Conservation (phyloP, 2,113 vertebrate genomes). For the Perca flavescens region DNA sequence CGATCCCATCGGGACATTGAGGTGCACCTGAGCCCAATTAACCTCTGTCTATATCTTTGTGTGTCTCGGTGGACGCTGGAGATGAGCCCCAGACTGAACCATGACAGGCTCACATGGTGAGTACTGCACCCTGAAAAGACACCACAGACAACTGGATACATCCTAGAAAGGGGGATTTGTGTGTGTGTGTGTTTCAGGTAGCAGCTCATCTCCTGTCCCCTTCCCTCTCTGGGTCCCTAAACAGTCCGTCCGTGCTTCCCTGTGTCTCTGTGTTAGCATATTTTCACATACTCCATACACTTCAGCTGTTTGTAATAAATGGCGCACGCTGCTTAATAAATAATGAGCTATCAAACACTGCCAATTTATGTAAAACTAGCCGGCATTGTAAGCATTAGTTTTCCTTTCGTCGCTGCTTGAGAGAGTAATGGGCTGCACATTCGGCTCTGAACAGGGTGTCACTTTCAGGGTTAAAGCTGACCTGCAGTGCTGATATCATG, state of each 20-base stretch:
- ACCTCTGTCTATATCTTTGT: conserved; percentile 61
- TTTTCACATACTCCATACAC: conserved; percentile 26
- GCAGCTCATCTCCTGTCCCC: conserved; percentile 1
- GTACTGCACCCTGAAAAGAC: conserved; percentile 32
- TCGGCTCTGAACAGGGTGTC: conserved; percentile 37
- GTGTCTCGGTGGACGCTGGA: conserved; percentile 34
- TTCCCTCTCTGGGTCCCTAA: not conserved
- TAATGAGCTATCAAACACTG: conserved; percentile 60
- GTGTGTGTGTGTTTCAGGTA: conserved; percentile 3
- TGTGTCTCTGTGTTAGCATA: conserved; percentile 13
- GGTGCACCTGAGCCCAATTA: conserved; percentile 65
- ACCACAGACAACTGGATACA: not conserved
- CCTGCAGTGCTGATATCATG: conserved; percentile 43
- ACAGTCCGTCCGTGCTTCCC: not conserved
- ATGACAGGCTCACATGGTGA: conserved; percentile 26
- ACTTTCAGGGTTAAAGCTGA: conserved; percentile 43
- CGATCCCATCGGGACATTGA: conserved; percentile 26
- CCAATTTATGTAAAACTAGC: conserved; percentile 50
- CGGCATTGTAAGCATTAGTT: conserved; percentile 41
- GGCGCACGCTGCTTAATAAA: conserved; percentile 66
- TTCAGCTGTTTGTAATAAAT: conserved; percentile 51
- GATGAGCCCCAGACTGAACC: conserved; percentile 43
- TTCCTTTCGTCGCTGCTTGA: conserved; percentile 26
- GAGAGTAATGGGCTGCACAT: conserved; percentile 48
- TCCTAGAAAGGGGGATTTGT: not conserved